Conservation (phyloP, 2,888 invertebrate species). For the Clistopyga incitator region DNA sequence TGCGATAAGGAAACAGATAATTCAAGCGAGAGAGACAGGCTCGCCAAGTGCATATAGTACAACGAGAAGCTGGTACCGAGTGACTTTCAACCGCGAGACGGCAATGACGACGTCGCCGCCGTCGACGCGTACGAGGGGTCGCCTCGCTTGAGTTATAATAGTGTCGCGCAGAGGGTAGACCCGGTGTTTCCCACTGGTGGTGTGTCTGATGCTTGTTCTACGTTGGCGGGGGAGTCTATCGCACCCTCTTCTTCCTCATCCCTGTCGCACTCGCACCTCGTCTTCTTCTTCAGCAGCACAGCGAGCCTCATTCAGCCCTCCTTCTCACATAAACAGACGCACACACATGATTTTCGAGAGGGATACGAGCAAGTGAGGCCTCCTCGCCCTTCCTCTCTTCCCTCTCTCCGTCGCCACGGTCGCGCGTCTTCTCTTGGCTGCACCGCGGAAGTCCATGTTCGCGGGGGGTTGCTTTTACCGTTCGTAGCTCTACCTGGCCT, state of each 20-base stretch:
- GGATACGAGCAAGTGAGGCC: slow-evolving; percentile 17
- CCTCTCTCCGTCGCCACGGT: background rate
- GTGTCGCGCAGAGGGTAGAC: slow-evolving; percentile 44
- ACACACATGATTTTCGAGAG: slow-evolving; percentile 60
- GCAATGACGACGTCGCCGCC: slow-evolving; percentile 23
- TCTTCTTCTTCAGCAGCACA: slow-evolving; percentile 10
- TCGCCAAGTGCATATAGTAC: background rate
- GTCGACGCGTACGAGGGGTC: slow-evolving; percentile 19
- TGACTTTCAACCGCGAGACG: slow-evolving; percentile 35
- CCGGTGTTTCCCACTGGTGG: slow-evolving; percentile 46
- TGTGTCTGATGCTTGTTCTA: slow-evolving; percentile 56
- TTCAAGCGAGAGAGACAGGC: background rate
- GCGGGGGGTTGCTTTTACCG: slow-evolving; percentile 69
- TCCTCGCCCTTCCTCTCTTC: background rate
- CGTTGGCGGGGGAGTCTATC: slow-evolving; percentile 10
- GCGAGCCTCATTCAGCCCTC: background rate
- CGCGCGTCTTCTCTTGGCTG: slow-evolving; percentile 43
- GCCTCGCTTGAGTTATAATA: slow-evolving; percentile 39
- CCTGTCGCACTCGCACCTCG: background rate
- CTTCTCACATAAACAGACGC: slow-evolving; percentile 11
- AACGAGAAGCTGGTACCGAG: slow-evolving; percentile 9
- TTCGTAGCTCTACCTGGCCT: slow-evolving; percentile 52
- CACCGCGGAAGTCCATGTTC: slow-evolving; percentile 73
- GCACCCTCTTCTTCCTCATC: background rate
- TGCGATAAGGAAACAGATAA: background rate